These are phyloP conservation scores for Strix aluco DNA, from an alignment of 2,113 vertebrate genomes.

Conservation along the genomic window DNA sequence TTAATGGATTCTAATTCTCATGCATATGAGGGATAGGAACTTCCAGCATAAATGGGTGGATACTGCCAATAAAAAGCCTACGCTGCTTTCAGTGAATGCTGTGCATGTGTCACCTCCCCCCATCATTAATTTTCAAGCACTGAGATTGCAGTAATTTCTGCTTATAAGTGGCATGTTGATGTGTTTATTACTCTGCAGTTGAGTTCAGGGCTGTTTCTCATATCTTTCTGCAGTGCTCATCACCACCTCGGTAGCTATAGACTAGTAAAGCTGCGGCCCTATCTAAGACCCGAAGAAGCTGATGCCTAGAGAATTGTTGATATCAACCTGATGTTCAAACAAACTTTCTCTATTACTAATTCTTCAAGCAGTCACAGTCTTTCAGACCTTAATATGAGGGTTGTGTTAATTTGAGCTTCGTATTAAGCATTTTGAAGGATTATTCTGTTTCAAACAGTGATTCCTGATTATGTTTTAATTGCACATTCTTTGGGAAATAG, in stretches of 20 bases:
- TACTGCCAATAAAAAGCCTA: conserved; percentile 8
- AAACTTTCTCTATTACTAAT: neutral
- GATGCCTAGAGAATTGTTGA: neutral
- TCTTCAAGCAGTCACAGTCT: neutral
- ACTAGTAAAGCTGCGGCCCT: neutral
- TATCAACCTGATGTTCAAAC: neutral
- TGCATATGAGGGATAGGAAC: neutral
- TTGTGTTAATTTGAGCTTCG: neutral
- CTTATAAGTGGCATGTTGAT: neutral
- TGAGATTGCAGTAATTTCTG: conserved; percentile 8
- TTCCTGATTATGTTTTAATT: neutral
- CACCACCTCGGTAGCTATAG: neutral
- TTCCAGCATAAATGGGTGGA: neutral
- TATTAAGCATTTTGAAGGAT: neutral
- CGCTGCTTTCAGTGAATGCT: neutral
- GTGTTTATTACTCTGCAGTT: neutral
- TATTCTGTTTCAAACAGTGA: neutral
- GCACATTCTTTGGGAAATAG: neutral
- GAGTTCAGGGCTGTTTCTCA: neutral
- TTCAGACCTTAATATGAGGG: neutral
- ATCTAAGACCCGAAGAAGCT: neutral
- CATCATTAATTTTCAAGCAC: conserved; percentile 4
- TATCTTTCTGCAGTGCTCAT: neutral
- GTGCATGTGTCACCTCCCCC: neutral
- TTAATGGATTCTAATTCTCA: conserved; percentile 39